These are phyloP conservation scores for Andrena hattorfiana DNA, from an alignment of 2,888 invertebrate species.

Conservation along the genomic window DNA sequence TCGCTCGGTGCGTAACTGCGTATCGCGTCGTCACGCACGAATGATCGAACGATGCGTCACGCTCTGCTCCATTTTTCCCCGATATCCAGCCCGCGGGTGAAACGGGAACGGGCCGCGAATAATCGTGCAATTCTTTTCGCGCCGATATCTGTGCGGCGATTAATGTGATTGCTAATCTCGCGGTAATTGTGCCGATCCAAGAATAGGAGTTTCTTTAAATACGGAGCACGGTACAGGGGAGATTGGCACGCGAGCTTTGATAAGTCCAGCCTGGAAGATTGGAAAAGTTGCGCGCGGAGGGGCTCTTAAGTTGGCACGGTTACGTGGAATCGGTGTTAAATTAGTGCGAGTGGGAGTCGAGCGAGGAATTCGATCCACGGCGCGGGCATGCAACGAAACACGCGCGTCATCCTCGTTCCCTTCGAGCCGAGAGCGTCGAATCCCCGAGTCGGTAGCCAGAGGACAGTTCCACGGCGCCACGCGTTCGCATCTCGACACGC, in stretches of 20 bases:
- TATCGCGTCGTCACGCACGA: slow-evolving; percentile 41
- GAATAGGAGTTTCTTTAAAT: neutral
- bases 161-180: slow-evolving; percentile 15
- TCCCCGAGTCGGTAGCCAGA: slow-evolving; percentile 27
- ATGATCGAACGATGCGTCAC: slow-evolving; percentile 59
- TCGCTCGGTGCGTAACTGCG: slow-evolving; percentile 40
- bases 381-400: slow-evolving; percentile 15
- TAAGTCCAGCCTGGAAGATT: neutral
- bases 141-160: neutral
- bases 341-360: neutral
- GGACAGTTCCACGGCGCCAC: slow-evolving; percentile 54
- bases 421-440: slow-evolving; percentile 25
- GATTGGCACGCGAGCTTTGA: neutral
- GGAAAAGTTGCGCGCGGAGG: neutral
- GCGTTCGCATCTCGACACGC: slow-evolving; percentile 50
- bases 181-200: neutral
- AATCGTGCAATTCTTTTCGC: neutral
- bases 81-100: neutral
- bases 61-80: slow-evolving; percentile 28
- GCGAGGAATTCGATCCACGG: neutral
- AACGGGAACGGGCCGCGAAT: slow-evolving; percentile 1
- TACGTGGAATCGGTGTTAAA: neutral
- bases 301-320: neutral
- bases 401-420: slow-evolving; percentile 34
- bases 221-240: neutral